Conservation (phyloP, 1,140 invertebrate species). For the Neomicropteryx cornuta region DNA sequence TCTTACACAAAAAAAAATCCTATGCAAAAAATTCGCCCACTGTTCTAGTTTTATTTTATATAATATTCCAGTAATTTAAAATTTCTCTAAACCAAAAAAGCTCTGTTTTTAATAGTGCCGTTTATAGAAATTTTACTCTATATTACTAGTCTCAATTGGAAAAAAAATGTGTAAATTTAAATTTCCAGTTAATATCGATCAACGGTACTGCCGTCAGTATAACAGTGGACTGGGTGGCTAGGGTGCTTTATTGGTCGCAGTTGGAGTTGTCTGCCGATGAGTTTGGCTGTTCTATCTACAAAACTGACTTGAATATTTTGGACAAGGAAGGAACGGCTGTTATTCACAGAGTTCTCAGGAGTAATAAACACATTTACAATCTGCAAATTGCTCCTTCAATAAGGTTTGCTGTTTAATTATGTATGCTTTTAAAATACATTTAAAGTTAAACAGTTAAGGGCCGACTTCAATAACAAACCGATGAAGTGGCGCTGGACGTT, state of each 20-base stretch:
- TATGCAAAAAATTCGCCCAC: too few species aligned
- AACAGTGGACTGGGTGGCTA: slow-evolving; percentile 75
- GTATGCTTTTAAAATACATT: slow-evolving; percentile 5
- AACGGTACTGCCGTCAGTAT: slow-evolving; percentile 55
- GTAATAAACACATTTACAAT: slow-evolving; percentile 41
- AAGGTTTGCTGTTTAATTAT: slow-evolving; percentile 34
- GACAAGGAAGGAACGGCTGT: slow-evolving; percentile 32
- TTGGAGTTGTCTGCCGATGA: slow-evolving; percentile 32
- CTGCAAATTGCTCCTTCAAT: slow-evolving; percentile 62
- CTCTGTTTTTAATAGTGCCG: too few species aligned
- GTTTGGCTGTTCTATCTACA: slow-evolving; percentile 37
- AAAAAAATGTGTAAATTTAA: too few species aligned
- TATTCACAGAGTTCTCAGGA: slow-evolving; percentile 35
- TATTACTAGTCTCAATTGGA: too few species aligned
- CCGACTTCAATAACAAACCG: too few species aligned
- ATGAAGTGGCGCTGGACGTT: too few species aligned
- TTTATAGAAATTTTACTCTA: too few species aligned
- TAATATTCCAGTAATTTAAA: too few species aligned
- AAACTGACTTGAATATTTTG: slow-evolving; percentile 45
- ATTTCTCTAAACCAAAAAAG: too few species aligned
- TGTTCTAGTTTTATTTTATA: too few species aligned
- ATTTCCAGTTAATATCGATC: slow-evolving; percentile 46
- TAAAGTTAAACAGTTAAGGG: slow-evolving; percentile 4
- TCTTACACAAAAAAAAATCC: too few species aligned
- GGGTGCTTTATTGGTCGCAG: slow-evolving; percentile 72